Base-by-base conservation (phyloP, 2,797 vertebrate species). In the Agapornis canus region DNA sequence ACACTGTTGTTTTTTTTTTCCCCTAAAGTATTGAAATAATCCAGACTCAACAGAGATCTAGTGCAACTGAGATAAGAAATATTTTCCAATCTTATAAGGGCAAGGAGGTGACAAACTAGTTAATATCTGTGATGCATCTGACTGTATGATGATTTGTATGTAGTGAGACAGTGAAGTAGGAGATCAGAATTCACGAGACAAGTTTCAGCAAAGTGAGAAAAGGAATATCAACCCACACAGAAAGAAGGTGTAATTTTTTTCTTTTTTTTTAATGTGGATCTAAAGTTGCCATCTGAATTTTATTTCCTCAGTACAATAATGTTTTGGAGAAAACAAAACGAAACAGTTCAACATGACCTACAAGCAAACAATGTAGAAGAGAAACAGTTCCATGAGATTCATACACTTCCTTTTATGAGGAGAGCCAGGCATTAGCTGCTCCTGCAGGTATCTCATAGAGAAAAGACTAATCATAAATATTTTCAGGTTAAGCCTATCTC, bases 1-100 rank as follows among this genome's bases (percentile, higher is more conserved):
- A 48, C 59, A 9, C 1, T 4, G 19, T 31, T 49, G 0, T 1
- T 13, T 6, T 15, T 9, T 65, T 57, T 29, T 11, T 3, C 2
- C 7, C 18, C 2, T 2, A 4, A 60, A 61, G 26, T 39, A 79
- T 18, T 75, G 72, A 84, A 71, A 86, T 57, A 86, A 83, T 59
- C 19, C 43, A 64, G n/a, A 17, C 48, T 69, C 63, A 79, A 39
- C 7, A 78, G 7, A 42, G 6, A 31, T 54, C 65, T 48, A 72
- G 64, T 23, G 26, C 43, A 65, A 57, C 12, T 52, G 20, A 85
- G 39, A 52, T 26, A 60, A 29, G 13, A 82, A 91, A 42, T 43
- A 89, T 43, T 75, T 86, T 86, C 26, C 22, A 47, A 31, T 22
- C 47, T 47, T 54, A 54, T 18, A 65, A 57, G 47, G 45, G 14